Conservation (phyloP, 30 jellyfish, hydroid and myxozoan genomes). For the Turritopsis dohrnii region DNA sequence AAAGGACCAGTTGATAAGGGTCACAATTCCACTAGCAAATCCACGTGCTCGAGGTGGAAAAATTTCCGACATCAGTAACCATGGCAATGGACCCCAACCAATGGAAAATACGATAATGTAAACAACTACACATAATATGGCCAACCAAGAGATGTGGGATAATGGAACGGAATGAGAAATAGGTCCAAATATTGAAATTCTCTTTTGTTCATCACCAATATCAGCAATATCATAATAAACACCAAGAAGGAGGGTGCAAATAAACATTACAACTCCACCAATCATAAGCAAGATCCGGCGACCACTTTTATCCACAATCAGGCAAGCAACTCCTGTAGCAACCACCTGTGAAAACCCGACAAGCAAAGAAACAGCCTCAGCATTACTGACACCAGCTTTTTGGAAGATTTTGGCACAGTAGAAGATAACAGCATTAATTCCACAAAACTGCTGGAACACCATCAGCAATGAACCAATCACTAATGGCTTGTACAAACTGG, state of each 20-base stretch:
- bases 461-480: constrained; percentile 70
- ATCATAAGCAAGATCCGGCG: constrained; percentile 68
- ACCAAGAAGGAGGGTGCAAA: constrained; percentile 67
- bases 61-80: constrained; percentile 95
- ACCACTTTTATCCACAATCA: constrained; percentile 88
- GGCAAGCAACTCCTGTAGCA: constrained; percentile 81
- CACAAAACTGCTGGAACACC: constrained; percentile 94
- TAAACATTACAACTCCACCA: constrained; percentile 86
- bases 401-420: constrained; percentile 56
- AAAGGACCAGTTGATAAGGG: constrained; percentile 78
- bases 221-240: constrained; percentile 65
- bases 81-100: constrained; percentile 99
- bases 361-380: constrained; percentile 44
- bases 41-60: constrained; percentile 98
- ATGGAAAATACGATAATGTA: constrained; percentile 64
- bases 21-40: constrained; percentile 75
- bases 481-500: constrained; percentile 68
- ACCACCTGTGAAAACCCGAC: constrained; percentile 76
- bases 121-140: constrained; percentile 49
- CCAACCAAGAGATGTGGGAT: constrained; percentile 70
- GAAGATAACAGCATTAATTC: constrained; percentile 83
- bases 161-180: constrained; percentile 55
- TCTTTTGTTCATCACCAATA: constrained; percentile 11
- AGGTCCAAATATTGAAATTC: constrained; percentile 31
- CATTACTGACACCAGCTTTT: constrained; percentile 69